Base-by-base conservation (phyloP, 2,888 invertebrate species). In the Leistus spinibarbis region DNA sequence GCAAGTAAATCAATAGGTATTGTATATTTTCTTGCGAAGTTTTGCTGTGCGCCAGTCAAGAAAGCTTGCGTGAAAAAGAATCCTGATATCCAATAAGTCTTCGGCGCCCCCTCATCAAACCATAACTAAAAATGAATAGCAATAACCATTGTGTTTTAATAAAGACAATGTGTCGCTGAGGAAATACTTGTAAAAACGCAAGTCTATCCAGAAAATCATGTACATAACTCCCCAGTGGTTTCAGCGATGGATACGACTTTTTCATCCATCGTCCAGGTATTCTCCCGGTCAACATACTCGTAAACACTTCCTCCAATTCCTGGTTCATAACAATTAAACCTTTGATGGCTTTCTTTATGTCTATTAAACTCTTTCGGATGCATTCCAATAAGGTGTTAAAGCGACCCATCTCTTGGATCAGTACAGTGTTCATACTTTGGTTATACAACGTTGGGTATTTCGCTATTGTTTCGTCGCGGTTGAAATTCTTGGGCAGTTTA, bases 21-120 rank as follows among this genome's bases (percentile, higher is more conserved):
- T 76, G 91, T 91, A 86, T 95, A 95, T 85, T 96, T 96, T 79
- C 97, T 89, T 3, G 97, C 96, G 85, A 90, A 97, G 86, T 97
- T 97, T 87, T 98, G 97, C 83, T 95, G 94, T 16, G 94, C 95
- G 3, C 97, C 97, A 2, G 97, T 97, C 66, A 98, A 88, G 86
- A 98, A 98, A 1, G 97, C 96, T 86, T 97, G 97, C 0, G 97
- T 97, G 85, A 97, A 97, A 87, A 92, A 98, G 86, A 98, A 97
- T 0, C 97, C 97, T 0, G 97, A 94, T 53, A 98, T 83, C 98
- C 97, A 98, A 86, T 93, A 98, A 60, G 92, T 90, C 0, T 87
- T 78, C 0, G 97, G 97, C 2, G 95, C 93, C 0, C 95, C 96
- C 72, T 90, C 82, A 20, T 93, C 90, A 82, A 90, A 95, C 98